Base-by-base conservation (phyloP, 2,113 vertebrate genomes). In the Cacatua alba region DNA sequence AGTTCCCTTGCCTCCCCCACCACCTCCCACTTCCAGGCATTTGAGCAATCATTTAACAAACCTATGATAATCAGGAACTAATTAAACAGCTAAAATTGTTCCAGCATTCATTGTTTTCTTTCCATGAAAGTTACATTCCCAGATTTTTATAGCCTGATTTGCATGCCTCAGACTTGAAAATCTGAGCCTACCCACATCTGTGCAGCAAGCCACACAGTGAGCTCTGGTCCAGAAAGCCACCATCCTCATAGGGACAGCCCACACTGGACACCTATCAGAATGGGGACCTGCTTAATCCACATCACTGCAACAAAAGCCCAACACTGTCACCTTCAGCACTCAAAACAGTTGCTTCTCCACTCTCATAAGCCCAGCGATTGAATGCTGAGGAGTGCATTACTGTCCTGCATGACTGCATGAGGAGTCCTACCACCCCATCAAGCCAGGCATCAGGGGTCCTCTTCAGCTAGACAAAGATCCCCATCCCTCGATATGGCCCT, bases 201-300 rank as follows among this genome's bases (percentile, higher is more conserved):
- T 17, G 10, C 63, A 51, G 48, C 28, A 37, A 46, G 43, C 25
- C 57, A 41, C 18, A 6, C 13, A 3, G 41, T 1, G 6, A 83
- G 78, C 41, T 19, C 35, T 37, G 37, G 9, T 6, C 7, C 18
- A 25, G 35, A 65, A 72, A 67, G 17, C 16, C 84, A 39, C 41
- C 0, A 0, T 24, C n/a, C 29, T 63, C 2, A 1, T 13, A 11
- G 65, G 46, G 68, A 35, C 37, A 65, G 72, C 43, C 13, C 1
- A 9, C 17, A 15, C 16, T 1, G 1, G 48, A 18, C 25, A 2
- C 33, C 16, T 1, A 1, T 21, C 49, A n/a, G 12, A 57, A 48
- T 13, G 11, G 63, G 68, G 65, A 94, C 82, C 88, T 83, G 35
- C 90, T 76, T 46, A 64, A 82, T 19, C 70, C 75, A 19, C 48